Evolutionary conservation across 2,888 invertebrate species (phyloP).

Genomic region (Orthosia cruda): DNA sequence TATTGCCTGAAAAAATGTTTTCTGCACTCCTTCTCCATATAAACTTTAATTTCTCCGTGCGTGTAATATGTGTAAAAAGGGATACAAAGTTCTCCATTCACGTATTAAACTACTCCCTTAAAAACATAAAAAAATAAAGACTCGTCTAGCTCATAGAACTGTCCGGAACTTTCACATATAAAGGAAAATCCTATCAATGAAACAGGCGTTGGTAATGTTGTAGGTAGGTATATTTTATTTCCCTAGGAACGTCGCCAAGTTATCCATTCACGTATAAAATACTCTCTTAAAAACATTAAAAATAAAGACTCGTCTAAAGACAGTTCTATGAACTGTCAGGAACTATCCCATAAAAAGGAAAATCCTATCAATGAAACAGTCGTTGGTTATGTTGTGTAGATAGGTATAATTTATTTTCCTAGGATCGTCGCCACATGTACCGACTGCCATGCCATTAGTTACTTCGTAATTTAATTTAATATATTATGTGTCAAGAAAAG

Average conservation of each 20-base stretch:
- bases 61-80: too few species aligned
- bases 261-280: too few species aligned
- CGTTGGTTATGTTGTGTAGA: not conserved
- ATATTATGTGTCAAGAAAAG: not conserved
- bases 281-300: not conserved
- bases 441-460: slow-evolving; percentile 27
- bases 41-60: too few species aligned
- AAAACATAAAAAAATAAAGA: not conserved
- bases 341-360: not conserved
- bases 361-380: slow-evolving; percentile 1
- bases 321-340: not conserved
- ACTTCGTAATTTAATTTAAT: slow-evolving; percentile 55
- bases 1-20: too few species aligned
- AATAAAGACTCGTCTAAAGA: not conserved
- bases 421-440: slow-evolving; percentile 45
- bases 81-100: too few species aligned
- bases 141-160: too few species aligned
- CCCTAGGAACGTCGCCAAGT: slow-evolving; percentile 33
- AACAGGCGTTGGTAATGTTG: not conserved
- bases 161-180: not conserved
- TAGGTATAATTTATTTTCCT: slow-evolving; percentile 33
- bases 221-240: slow-evolving; percentile 25
- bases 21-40: too few species aligned
- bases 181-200: slow-evolving; percentile 2
- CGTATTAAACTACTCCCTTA: not conserved